A percentile compares a stretch with the other conserved stretches of the same genome.
Evolutionary conservation across 2,113 vertebrate species (phyloP).

Genomic region (Dendropsophus ebraccatus): DNA sequence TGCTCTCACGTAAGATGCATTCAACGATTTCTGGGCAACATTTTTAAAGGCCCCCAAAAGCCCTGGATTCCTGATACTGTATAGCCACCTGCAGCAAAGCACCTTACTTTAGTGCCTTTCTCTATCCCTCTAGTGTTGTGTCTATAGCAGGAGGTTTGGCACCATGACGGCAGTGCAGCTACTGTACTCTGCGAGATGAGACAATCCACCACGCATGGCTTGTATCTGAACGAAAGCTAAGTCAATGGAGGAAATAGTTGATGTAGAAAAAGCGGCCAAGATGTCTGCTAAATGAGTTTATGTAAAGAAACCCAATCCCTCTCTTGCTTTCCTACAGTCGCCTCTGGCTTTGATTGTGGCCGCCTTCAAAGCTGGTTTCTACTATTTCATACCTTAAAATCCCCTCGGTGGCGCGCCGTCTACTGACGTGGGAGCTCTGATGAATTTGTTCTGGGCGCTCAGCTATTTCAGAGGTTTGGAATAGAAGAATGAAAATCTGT

Average conservation of each 20-base stretch:
- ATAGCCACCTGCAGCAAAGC: not conserved
- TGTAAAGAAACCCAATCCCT: conserved; percentile 14
- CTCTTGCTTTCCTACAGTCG: not conserved
- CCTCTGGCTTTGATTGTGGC: conserved; percentile 18
- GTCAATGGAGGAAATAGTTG: not conserved
- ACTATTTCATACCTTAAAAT: conserved; percentile 17
- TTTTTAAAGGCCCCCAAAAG: too few species aligned
- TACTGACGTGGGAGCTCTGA: not conserved
- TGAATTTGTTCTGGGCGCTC: conserved; percentile 33
- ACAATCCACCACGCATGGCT: not conserved
- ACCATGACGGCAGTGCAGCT: not conserved
- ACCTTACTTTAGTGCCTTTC: not conserved
- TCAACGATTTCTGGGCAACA: too few species aligned
- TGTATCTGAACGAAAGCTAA: conserved; percentile 8
- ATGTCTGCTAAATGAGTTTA: conserved; percentile 29
- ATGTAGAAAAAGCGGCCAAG: conserved; percentile 28
- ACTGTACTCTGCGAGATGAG: not conserved
- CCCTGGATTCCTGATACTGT: too few species aligned
- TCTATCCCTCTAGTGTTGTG: not conserved
- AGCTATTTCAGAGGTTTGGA: conserved; percentile 16
- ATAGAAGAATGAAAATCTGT: not conserved
- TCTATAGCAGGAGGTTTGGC: not conserved
- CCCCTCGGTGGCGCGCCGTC: not conserved
- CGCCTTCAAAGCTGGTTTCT: conserved; percentile 32
- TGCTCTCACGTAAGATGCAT: too few species aligned